A percentile compares a stretch with the other conserved stretches of the same genome.
Evolutionary conservation across 2,888 invertebrate species (phyloP).

Genomic region (Tillus elongatus): DNA sequence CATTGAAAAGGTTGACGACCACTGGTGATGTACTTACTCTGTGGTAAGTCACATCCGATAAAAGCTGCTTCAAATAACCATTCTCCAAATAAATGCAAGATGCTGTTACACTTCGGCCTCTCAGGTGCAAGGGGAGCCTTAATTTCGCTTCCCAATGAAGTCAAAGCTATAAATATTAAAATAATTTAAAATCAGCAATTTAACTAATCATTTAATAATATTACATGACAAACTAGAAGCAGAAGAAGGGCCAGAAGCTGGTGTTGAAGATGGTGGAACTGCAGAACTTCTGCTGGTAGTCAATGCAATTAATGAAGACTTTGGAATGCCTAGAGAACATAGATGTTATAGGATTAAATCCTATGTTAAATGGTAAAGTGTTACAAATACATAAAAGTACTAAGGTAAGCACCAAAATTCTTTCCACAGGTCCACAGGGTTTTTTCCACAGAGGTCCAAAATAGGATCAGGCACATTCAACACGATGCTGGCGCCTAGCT

Average conservation of each 20-base stretch:
- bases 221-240: slow-evolving; percentile 59
- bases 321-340: slow-evolving; percentile 69
- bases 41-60: slow-evolving; percentile 61
- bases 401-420: too few relatives aligned
- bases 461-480: too few relatives aligned
- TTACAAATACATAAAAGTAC: too few relatives aligned
- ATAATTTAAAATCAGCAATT: neutral
- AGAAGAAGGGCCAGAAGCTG: slow-evolving; percentile 63
- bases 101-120: slow-evolving; percentile 88
- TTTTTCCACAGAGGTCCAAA: too few relatives aligned
- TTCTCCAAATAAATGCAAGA: slow-evolving; percentile 89
- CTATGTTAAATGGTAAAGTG: too few relatives aligned
- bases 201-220: slow-evolving; percentile 22
- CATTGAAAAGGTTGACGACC: too few relatives aligned
- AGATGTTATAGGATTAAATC: too few relatives aligned
- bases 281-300: slow-evolving; percentile 64
- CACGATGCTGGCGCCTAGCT: too few relatives aligned
- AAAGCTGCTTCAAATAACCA: slow-evolving; percentile 96
- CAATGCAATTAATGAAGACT: slow-evolving; percentile 69
- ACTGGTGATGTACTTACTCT: slow-evolving; percentile 46
- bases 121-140: slow-evolving; percentile 56
- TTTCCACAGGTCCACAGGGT: too few relatives aligned
- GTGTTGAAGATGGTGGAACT: slow-evolving; percentile 56
- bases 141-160: slow-evolving; percentile 43
- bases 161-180: slow-evolving; percentile 47